phyloP scores from a whole-genome alignment of 2,797 vertebrate species.

The Loriculus beryllinus region DNA sequence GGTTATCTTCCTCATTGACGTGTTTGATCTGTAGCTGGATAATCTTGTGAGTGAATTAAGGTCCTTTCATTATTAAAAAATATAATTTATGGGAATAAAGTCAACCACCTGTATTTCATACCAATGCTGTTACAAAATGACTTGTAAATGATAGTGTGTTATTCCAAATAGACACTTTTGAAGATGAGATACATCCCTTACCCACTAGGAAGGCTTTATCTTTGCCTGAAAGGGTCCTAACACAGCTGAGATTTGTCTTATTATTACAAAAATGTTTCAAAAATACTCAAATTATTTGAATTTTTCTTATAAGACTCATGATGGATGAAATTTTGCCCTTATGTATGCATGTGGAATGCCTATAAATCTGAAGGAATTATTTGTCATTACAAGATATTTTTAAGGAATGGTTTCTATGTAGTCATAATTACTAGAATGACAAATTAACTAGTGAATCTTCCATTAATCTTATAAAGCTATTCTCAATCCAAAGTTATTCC shows the following conservation, averaged over 20 bases:
- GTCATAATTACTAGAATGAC: slow-evolving; percentile 1
- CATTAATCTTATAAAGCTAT: slow-evolving; percentile 8
- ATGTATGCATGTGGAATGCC: neutral
- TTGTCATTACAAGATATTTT: neutral
- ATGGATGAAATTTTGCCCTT: neutral
- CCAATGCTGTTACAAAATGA: neutral
- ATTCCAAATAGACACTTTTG: neutral
- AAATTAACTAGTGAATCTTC: slow-evolving; percentile 3
- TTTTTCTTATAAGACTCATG: neutral
- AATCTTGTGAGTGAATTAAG: neutral
- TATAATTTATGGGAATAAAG: neutral
- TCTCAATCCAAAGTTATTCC: slow-evolving; percentile 2
- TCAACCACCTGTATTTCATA: neutral
- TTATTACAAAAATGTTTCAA: neutral
- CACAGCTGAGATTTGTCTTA: neutral
- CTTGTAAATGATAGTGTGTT: neutral
- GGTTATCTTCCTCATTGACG: neutral
- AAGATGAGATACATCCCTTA: neutral
- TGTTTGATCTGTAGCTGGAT: neutral
- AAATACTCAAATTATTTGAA: neutral
- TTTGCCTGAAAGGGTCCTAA: neutral
- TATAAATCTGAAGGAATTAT: neutral
- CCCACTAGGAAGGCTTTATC: neutral
- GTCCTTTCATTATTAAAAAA: neutral
- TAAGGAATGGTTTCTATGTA: neutral